Evolutionary conservation across 2,888 invertebrate species (phyloP).

Genomic region (Drosophila glabriapex): DNA sequence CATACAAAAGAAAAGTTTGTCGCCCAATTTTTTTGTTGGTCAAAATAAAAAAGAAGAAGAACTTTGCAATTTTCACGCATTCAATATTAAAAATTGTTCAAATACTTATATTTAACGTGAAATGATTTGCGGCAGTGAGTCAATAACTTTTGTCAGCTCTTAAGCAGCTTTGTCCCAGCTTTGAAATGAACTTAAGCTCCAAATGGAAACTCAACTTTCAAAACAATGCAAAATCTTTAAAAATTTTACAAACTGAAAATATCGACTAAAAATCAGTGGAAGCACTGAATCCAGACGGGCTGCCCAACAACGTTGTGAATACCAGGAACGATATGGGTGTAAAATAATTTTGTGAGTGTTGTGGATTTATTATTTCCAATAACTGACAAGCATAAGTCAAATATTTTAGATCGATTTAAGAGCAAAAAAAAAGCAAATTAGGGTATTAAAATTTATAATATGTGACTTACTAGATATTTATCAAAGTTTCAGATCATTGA

Average conservation of each 20-base stretch:
- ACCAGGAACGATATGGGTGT: too few species aligned
- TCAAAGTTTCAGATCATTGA: background rate
- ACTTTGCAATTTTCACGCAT: slow-evolving; percentile 42
- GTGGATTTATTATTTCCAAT: background rate
- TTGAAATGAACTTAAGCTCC: slow-evolving; percentile 25
- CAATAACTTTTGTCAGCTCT: slow-evolving; percentile 37
- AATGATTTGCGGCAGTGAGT: slow-evolving; percentile 22
- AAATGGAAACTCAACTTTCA: slow-evolving; percentile 10
- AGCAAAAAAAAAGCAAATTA: background rate
- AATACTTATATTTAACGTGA: slow-evolving; percentile 2
- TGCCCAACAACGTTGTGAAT: background rate
- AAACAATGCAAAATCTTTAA: slow-evolving; percentile 31
- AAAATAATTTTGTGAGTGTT: background rate
- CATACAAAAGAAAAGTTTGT: slow-evolving; percentile 20
- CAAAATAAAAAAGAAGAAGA: slow-evolving; percentile 9
- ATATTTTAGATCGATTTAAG: background rate
- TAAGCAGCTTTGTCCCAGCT: slow-evolving; percentile 36
- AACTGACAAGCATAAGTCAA: background rate
- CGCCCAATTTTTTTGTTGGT: slow-evolving; percentile 3
- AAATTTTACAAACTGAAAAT: slow-evolving; percentile 65
- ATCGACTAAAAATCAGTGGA: slow-evolving; percentile 29
- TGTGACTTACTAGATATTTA: background rate
- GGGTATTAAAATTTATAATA: background rate
- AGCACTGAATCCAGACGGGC: background rate
- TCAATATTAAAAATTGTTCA: slow-evolving; percentile 41